These are phyloP conservation scores for Orchestia grillus DNA, from an alignment of 1,140 invertebrate species.

Conservation along the genomic window DNA sequence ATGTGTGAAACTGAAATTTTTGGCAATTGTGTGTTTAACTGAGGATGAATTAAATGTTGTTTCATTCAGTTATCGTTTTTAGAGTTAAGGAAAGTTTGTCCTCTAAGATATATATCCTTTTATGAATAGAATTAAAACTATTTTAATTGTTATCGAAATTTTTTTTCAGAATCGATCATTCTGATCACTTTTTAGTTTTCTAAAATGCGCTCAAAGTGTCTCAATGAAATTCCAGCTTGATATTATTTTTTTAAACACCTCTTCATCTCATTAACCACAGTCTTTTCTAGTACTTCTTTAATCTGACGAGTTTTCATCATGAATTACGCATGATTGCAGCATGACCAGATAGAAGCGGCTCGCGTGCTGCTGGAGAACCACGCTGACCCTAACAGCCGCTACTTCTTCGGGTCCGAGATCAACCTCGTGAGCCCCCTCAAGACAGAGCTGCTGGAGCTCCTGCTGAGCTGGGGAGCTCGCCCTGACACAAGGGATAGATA, in stretches of 20 bases:
- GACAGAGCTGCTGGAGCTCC: conserved; percentile 83
- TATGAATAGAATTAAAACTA: no score
- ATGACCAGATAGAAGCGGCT: conserved; percentile 84
- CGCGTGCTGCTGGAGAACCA: conserved; percentile 79
- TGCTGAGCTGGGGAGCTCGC: conserved; percentile 87
- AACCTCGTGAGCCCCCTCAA: conserved; percentile 85
- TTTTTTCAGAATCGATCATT: no score
- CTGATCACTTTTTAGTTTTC: no score
- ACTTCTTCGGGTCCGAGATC: conserved; percentile 92
- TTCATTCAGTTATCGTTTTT: no score
- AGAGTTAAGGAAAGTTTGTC: no score
- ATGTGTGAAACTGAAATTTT: not conserved
- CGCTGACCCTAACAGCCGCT: conserved; percentile 77
- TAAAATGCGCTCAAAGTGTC: not conserved
- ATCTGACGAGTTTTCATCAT: not conserved
- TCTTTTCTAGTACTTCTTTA: not conserved
- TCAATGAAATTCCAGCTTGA: not conserved
- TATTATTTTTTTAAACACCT: not conserved
- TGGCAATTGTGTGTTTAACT: not conserved
- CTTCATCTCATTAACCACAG: not conserved
- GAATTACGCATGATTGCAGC: conserved; percentile 70
- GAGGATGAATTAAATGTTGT: not conserved
- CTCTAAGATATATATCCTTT: no score
- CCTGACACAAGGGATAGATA: conserved; percentile 87
- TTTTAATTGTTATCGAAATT: no score